These are phyloP conservation scores for Montipora sp. DNA, from an alignment of 64 coral and sea anemone genomes.

Conservation along the genomic window DNA sequence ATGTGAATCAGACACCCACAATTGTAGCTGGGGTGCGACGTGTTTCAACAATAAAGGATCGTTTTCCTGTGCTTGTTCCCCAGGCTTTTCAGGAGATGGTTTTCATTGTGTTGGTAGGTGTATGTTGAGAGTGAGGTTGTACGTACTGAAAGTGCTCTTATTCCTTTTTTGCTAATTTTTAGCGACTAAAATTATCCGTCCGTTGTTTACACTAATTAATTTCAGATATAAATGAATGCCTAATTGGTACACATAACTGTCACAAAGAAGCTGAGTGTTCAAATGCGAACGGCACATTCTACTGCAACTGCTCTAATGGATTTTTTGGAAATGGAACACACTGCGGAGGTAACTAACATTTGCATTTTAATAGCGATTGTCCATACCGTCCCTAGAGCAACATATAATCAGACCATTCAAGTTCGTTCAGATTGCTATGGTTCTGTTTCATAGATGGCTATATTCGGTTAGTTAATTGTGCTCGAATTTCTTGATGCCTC, in stretches of 20 bases:
- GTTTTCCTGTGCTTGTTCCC: constrained; percentile 1
- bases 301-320: constrained; percentile 78
- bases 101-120: constrained; percentile 20
- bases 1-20: constrained; percentile 31
- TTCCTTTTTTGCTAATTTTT: neutral
- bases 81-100: constrained; percentile 39
- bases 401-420: no score
- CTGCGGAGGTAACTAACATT: constrained; percentile 53
- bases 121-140: neutral
- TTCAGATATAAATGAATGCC: constrained; percentile 86
- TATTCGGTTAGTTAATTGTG: no score
- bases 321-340: constrained; percentile 87
- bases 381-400: neutral
- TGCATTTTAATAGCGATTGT: neutral
- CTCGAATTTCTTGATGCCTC: no score
- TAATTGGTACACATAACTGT: constrained; percentile 72
- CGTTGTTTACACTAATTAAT: neutral
- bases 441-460: no score
- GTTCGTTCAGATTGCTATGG: no score
- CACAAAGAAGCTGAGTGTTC: constrained; percentile 75
- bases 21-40: constrained; percentile 34
- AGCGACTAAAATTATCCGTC: no score
- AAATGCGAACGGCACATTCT: constrained; percentile 82
- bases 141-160: no score
- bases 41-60: constrained; percentile 45